These are phyloP conservation scores for Cremastobaeus sp. DNA, from an alignment of 2,888 invertebrate genomes.

Conservation along the genomic window DNA sequence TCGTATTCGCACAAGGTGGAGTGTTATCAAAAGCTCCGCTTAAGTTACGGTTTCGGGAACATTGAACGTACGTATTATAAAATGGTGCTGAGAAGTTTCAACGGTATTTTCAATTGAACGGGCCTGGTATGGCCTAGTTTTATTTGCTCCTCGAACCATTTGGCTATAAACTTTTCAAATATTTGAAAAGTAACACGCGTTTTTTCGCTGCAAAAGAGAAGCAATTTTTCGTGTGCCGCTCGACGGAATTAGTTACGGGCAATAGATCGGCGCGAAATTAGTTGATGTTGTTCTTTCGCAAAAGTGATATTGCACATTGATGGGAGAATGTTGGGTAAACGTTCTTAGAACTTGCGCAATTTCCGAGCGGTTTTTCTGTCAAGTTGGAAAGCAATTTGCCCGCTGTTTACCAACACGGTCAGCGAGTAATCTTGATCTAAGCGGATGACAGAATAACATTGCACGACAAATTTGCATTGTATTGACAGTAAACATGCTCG, in stretches of 20 bases:
- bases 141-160: constrained; percentile 11
- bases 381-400: constrained; percentile 51
- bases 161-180: constrained; percentile 30
- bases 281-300: constrained; percentile 51
- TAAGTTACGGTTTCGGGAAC: too few relatives aligned
- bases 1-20: too few relatives aligned
- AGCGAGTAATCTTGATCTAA: constrained; percentile 40
- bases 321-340: constrained; percentile 37
- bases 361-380: constrained; percentile 38
- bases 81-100: too few relatives aligned
- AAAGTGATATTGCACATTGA: constrained; percentile 55
- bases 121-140: too few relatives aligned
- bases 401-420: constrained; percentile 45
- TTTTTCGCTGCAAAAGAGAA: constrained; percentile 24
- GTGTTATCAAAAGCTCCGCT: too few relatives aligned
- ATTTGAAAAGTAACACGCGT: constrained; percentile 27
- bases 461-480: constrained; percentile 41
- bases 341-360: constrained; percentile 49
- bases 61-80: too few relatives aligned
- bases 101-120: too few relatives aligned
- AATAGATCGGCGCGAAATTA: constrained; percentile 38
- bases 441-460: constrained; percentile 48
- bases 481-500: constrained; percentile 46
- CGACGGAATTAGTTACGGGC: constrained; percentile 17
- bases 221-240: constrained; percentile 12